A percentile compares a stretch with the other conserved stretches of the same genome.
Conservation (phyloP, 2,113 vertebrate genomes). For the Oreochromis niloticus region DNA sequence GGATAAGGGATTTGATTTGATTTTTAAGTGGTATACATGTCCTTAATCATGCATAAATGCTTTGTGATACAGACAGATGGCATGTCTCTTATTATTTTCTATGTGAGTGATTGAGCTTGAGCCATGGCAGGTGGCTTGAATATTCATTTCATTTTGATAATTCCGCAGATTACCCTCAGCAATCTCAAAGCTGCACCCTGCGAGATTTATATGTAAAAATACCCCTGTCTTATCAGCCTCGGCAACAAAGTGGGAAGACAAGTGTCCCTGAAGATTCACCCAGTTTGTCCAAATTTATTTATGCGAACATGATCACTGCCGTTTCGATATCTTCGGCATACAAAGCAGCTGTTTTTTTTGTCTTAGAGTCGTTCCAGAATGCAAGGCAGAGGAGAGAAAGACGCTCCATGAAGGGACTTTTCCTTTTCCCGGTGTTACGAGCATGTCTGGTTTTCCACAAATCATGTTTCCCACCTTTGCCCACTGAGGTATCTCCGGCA, state of each 20-base stretch:
- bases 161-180: conserved; percentile 69
- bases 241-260: background rate
- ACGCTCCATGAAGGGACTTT: background rate
- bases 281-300: background rate
- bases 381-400: background rate
- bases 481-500: conserved; percentile 61
- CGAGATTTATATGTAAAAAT: conserved; percentile 37
- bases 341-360: background rate
- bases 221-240: conserved; percentile 8
- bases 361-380: background rate
- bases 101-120: conserved; percentile 44
- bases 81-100: conserved; percentile 44
- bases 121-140: conserved; percentile 67
- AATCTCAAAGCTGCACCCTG: conserved; percentile 27
- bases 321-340: background rate
- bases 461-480: conserved; percentile 62
- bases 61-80: conserved; percentile 67
- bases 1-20: background rate
- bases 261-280: background rate
- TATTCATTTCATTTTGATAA: conserved; percentile 72
- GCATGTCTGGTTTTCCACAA: background rate
- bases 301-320: background rate
- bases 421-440: background rate
- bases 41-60: conserved; percentile 49
- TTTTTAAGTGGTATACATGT: conserved; percentile 7